A percentile compares a stretch with the other conserved stretches of the same genome.
Conservation (phyloP, 2,797 vertebrate species). For the Amblyraja radiata region DNA sequence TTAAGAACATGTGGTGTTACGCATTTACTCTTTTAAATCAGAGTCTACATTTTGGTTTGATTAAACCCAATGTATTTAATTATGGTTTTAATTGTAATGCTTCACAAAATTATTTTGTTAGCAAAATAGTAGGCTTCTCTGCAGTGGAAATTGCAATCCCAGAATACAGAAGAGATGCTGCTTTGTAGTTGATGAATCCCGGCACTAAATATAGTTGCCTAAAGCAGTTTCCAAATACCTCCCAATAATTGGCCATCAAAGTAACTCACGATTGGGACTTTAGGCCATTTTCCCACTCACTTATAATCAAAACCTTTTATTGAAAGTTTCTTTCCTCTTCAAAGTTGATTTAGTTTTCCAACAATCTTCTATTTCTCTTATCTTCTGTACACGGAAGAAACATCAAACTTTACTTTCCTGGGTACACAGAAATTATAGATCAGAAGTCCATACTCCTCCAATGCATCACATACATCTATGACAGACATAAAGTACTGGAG, state of each 20-base stretch:
- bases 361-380: neutral
- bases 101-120: neutral
- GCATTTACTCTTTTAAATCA: neutral
- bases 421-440: neutral
- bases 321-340: neutral
- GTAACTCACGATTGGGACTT: neutral
- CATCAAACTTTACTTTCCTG: neutral
- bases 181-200: too few species aligned
- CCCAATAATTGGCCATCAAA: neutral
- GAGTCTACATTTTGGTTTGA: neutral
- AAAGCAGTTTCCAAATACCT: neutral
- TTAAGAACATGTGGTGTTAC: neutral
- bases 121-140: neutral
- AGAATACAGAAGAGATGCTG: neutral
- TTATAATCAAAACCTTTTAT: neutral
- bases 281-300: neutral
- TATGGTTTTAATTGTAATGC: neutral
- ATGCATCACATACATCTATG: neutral
- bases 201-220: neutral
- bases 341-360: neutral
- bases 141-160: neutral
- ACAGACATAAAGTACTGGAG: too few species aligned
- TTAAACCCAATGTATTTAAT: neutral
- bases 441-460: neutral
- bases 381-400: neutral